Percentiles rank a stretch among this genome's conserved stretches.
Evolutionary conservation across 2,797 vertebrate genomes (phyloP).

Genomic region (Telmatherina bonti): DNA sequence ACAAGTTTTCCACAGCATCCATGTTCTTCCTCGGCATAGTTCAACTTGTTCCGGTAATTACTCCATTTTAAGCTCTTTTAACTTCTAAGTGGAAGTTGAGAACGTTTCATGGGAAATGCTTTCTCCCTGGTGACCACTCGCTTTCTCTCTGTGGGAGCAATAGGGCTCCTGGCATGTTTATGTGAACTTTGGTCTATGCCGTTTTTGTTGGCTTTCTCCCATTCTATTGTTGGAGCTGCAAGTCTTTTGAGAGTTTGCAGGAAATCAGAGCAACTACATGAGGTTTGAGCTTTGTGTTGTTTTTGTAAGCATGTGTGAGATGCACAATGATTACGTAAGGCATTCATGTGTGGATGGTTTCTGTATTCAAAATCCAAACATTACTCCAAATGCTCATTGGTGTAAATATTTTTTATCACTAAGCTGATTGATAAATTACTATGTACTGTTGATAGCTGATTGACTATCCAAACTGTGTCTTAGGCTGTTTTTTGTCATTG

Average conservation of each 20-base stretch:
- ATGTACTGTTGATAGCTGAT: constrained; percentile 42
- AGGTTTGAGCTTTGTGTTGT: constrained; percentile 41
- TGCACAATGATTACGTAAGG: constrained; percentile 4
- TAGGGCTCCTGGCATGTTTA: constrained; percentile 59
- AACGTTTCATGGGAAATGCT: constrained; percentile 62
- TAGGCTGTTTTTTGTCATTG: constrained; percentile 52
- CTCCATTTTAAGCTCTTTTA: constrained; percentile 29
- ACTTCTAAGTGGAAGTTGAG: constrained; percentile 51
- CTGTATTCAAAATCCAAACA: constrained; percentile 1
- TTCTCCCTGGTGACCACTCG: constrained; percentile 53
- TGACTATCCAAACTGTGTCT: constrained; percentile 45
- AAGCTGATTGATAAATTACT: constrained; percentile 21
- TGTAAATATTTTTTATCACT: constrained; percentile 20
- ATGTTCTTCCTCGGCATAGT: background rate
- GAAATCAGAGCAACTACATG: constrained; percentile 60
- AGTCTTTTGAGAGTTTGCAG: constrained; percentile 72
- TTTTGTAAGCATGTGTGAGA: constrained; percentile 1
- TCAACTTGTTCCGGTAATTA: constrained; percentile 18
- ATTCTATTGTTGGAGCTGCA: constrained; percentile 63
- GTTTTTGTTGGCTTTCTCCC: constrained; percentile 64
- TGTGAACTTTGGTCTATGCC: constrained; percentile 75
- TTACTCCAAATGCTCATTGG: constrained; percentile 10
- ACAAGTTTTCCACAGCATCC: constrained; percentile 4
- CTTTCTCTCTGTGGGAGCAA: constrained; percentile 56
- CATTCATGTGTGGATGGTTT: background rate